A percentile compares a stretch with the other conserved stretches of the same genome.
phyloP scores from a whole-genome alignment of 1,140 invertebrate species.

The Condylostylus longicornis region DNA sequence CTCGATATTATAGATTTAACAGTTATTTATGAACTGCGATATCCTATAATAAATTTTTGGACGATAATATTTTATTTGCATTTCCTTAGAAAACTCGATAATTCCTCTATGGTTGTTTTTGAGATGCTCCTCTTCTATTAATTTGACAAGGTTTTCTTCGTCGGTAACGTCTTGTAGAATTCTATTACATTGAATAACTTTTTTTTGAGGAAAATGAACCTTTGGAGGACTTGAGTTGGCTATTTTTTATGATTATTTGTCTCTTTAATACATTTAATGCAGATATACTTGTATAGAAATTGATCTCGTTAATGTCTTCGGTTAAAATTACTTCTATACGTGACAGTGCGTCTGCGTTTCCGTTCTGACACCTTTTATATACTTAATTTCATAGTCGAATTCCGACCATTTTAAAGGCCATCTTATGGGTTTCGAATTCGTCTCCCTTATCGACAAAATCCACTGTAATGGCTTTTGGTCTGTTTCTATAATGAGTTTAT shows the following conservation, averaged over 20 bases:
- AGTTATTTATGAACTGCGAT: not conserved
- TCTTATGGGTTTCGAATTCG: slow-evolving; percentile 26
- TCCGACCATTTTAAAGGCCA: too few relatives aligned
- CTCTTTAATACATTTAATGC: not conserved
- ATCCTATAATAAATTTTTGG: not conserved
- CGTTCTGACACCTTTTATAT: slow-evolving; percentile 27
- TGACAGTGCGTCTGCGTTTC: slow-evolving; percentile 19
- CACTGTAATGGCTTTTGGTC: slow-evolving; percentile 37
- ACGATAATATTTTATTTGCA: not conserved
- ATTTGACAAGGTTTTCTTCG: not conserved
- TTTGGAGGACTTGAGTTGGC: not conserved
- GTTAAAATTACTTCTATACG: not conserved
- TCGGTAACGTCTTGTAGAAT: not conserved
- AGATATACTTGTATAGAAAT: not conserved
- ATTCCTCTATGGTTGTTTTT: slow-evolving; percentile 1
- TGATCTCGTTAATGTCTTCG: not conserved
- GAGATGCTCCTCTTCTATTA: not conserved
- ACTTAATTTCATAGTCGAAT: slow-evolving; percentile 30
- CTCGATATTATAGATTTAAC: not conserved
- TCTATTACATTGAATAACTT: not conserved
- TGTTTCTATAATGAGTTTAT: slow-evolving; percentile 35
- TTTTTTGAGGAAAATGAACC: not conserved
- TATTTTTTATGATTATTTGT: not conserved
- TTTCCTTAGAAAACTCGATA: not conserved
- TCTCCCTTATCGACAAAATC: slow-evolving; percentile 34